Evolutionary conservation across 2,113 vertebrate genomes (phyloP).

Genomic region (Hylia prasina): DNA sequence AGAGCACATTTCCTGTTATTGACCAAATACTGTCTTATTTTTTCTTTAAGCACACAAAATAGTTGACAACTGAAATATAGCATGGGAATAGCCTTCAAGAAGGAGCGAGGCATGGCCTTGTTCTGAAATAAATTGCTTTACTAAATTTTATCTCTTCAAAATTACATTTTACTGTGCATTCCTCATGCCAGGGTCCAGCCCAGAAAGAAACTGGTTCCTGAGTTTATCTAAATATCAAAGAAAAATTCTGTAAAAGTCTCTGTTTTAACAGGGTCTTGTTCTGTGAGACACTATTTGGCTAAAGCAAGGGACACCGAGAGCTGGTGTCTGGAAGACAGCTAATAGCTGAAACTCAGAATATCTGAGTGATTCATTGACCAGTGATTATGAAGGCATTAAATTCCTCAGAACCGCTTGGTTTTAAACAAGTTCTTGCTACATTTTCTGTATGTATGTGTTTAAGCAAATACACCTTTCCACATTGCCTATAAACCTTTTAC

Average conservation of each 20-base stretch:
- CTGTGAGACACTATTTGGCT: not conserved
- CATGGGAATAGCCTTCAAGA: not conserved
- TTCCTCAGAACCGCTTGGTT: not conserved
- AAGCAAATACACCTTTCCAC: not conserved
- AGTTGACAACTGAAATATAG: not conserved
- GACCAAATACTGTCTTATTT: not conserved
- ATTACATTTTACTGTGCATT: not conserved
- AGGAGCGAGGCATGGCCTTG: not conserved
- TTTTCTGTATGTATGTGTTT: not conserved
- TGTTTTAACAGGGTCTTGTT: not conserved
- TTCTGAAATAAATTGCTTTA: conserved; percentile 1
- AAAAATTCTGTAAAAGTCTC: not conserved
- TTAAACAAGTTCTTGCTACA: not conserved
- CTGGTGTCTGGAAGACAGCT: not conserved
- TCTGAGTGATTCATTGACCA: not conserved
- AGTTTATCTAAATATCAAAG: not conserved
- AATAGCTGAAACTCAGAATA: not conserved
- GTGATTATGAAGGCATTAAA: not conserved
- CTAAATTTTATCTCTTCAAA: not conserved
- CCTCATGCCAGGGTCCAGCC: not conserved
- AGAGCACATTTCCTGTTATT: not conserved
- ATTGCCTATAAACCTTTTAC: not conserved
- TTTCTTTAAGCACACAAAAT: not conserved
- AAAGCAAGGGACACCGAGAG: rapidly evolving
- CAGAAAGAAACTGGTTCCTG: not conserved